Conservation (phyloP, 2,888 invertebrate species). For the Tachina lurida region DNA sequence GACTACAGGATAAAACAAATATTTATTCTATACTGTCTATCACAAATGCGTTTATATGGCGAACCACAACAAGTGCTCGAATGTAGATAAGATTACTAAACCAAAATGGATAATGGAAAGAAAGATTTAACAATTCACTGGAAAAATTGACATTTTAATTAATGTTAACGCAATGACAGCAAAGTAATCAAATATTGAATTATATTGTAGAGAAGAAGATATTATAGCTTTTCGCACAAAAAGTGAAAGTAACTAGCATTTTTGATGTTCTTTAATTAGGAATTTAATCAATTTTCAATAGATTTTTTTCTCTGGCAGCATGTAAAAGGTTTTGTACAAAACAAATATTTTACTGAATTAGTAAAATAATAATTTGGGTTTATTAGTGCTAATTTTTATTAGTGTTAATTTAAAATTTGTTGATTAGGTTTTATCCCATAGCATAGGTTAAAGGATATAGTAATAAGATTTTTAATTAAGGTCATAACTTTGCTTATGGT, state of each 20-base stretch:
- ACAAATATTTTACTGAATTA: no score
- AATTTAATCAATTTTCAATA: not conserved
- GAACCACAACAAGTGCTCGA: constrained; percentile 5
- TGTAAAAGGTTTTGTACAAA: no score
- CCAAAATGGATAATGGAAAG: constrained; percentile 2
- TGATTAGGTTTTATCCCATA: no score
- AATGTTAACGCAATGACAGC: constrained; percentile 21
- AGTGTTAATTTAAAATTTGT: no score
- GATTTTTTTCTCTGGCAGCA: no score
- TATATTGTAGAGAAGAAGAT: not conserved
- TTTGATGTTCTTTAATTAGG: not conserved
- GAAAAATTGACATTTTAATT: constrained; percentile 64
- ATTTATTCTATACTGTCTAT: not conserved
- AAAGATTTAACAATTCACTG: constrained; percentile 11
- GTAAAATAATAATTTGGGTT: no score
- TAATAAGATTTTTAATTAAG: no score
- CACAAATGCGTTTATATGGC: not conserved
- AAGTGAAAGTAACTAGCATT: not conserved
- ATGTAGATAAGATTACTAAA: constrained; percentile 17
- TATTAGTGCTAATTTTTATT: no score
- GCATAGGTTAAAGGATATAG: no score
- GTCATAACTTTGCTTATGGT: not conserved
- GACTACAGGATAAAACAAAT: constrained; percentile 30
- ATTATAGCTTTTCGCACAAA: not conserved
- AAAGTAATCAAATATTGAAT: constrained; percentile 8